A percentile compares a stretch with the other conserved stretches of the same genome.
Evolutionary conservation across 2,113 vertebrate species (phyloP).

Genomic region (Paralichthys olivaceus): DNA sequence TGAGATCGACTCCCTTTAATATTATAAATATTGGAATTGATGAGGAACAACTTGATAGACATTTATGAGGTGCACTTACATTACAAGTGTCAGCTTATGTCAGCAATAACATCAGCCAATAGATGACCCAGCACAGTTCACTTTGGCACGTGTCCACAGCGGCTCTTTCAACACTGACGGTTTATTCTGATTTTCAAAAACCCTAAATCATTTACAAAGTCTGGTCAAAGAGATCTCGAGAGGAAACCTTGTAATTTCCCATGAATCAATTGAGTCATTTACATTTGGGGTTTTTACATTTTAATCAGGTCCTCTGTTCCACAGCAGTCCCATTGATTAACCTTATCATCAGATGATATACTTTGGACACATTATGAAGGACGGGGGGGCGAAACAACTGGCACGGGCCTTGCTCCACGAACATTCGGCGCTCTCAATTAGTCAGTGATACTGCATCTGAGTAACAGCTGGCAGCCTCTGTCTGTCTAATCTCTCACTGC

Average conservation of each 20-base stretch:
- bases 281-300: constrained; percentile 74
- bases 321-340: constrained; percentile 78
- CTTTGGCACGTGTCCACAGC: not conserved
- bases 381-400: constrained; percentile 62
- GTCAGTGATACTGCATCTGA: constrained; percentile 81
- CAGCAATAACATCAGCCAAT: not conserved
- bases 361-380: constrained; percentile 74
- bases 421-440: constrained; percentile 83
- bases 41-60: not conserved
- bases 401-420: constrained; percentile 63
- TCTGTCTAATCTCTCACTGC: constrained; percentile 83
- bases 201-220: constrained; percentile 11
- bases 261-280: constrained; percentile 68
- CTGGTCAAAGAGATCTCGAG: constrained; percentile 41
- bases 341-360: constrained; percentile 77
- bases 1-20: not conserved
- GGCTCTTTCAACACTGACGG: not conserved
- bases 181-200: constrained; percentile 12
- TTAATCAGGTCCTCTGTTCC: constrained; percentile 75
- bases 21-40: not conserved
- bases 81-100: not conserved
- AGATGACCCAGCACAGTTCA: not conserved
- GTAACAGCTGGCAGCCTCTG: constrained; percentile 85
- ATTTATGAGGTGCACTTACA: not conserved
- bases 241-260: constrained; percentile 57